phyloP scores from a whole-genome alignment of 2,888 invertebrate genomes.

The Athetis lepigone region DNA sequence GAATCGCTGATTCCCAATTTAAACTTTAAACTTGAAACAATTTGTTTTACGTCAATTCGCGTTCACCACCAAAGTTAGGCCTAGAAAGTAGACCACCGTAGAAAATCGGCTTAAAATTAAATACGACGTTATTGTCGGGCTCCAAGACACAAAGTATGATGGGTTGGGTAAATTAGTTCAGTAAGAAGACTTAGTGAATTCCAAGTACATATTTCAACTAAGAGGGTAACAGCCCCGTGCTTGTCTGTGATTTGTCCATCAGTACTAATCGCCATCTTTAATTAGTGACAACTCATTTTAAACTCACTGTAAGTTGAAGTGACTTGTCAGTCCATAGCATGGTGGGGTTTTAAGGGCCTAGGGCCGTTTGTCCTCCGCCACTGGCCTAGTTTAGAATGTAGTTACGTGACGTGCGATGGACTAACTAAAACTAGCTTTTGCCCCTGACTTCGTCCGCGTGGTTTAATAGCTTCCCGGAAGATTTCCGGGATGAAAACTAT shows the following conservation, averaged over 20 bases:
- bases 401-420: too few relatives aligned
- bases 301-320: too few relatives aligned
- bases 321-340: too few relatives aligned
- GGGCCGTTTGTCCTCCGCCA: too few relatives aligned
- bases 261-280: too few relatives aligned
- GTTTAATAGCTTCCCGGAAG: too few relatives aligned
- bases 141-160: conserved; percentile 36
- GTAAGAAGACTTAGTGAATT: conserved; percentile 47
- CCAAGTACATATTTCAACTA: conserved; percentile 19
- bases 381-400: too few relatives aligned
- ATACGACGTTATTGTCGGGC: conserved; percentile 3
- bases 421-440: too few relatives aligned
- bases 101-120: conserved; percentile 25
- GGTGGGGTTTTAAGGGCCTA: too few relatives aligned
- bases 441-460: too few relatives aligned
- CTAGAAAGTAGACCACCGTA: neutral
- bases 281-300: too few relatives aligned
- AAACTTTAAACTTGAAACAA: neutral
- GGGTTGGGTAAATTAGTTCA: conserved; percentile 38
- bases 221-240: neutral
- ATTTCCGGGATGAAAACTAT: too few relatives aligned
- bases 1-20: neutral
- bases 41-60: neutral
- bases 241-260: conserved; percentile 9
- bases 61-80: neutral